A percentile compares a stretch with the other conserved stretches of the same genome.
Conservation (phyloP, 2,888 invertebrate genomes). For the Diaphora mendica region DNA sequence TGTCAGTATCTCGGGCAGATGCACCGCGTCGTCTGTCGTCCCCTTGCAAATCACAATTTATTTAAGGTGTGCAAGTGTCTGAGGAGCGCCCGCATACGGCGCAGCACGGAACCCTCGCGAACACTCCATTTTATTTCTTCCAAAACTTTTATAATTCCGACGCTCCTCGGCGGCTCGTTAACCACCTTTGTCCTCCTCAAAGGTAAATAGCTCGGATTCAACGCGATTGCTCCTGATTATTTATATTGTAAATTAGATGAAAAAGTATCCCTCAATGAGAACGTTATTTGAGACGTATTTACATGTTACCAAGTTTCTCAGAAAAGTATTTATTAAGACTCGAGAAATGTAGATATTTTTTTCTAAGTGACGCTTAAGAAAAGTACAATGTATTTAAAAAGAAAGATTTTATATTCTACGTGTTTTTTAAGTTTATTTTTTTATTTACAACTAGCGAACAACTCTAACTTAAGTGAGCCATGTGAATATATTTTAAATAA, state of each 20-base stretch:
- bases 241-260: slow-evolving; percentile 71
- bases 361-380: not conserved
- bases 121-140: slow-evolving; percentile 60
- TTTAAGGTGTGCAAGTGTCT: slow-evolving; percentile 55
- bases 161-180: slow-evolving; percentile 68
- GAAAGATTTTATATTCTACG: too few relatives aligned
- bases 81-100: slow-evolving; percentile 51
- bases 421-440: not conserved
- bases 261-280: slow-evolving; percentile 48
- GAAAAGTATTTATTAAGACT: slow-evolving; percentile 9
- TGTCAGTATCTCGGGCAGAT: slow-evolving; percentile 38
- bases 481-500: too few relatives aligned
- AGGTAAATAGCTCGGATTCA: slow-evolving; percentile 69
- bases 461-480: too few relatives aligned
- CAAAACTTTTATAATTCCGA: slow-evolving; percentile 65
- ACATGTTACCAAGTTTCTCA: slow-evolving; percentile 26
- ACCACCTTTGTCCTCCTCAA: slow-evolving; percentile 70
- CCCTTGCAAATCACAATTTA: slow-evolving; percentile 57
- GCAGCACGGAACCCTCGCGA: slow-evolving; percentile 33
- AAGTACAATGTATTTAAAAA: too few relatives aligned
- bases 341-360: not conserved
- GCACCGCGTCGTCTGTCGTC: slow-evolving; percentile 41
- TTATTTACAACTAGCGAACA: not conserved
- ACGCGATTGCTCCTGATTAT: slow-evolving; percentile 69
- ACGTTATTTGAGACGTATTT: slow-evolving; percentile 47